Evolutionary conservation across 2,888 invertebrate genomes (phyloP), one percentile per base, ranked within the genome.

Genomic region (Exocentrus adspersus): DNA sequence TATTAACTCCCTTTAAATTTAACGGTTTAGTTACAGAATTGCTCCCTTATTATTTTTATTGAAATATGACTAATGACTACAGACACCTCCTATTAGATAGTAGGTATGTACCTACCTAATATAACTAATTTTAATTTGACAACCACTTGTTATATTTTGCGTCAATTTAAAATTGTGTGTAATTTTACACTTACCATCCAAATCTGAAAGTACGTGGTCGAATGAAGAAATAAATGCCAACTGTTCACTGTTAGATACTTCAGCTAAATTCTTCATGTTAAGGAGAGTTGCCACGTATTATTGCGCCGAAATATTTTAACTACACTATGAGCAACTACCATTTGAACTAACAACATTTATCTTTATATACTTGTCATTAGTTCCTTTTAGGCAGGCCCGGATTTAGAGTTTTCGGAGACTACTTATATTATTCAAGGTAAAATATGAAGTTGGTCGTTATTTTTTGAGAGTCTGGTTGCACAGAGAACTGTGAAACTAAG

Each of bases 191-290:
- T 54, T 14, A 54, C 54, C 56, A 9, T 50, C 52, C n/a, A 60
- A 46, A 46, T 64, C 64, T 24, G 60, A 60, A 24, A 64, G 60
- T 9, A 46, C 24, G 7, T 56, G 30, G 9, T 57, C 28, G 12
- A 50, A 50, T 7, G 54, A 54, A 16, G 67, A 58, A 9, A 73
- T 64, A 58, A 74, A 74, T 19, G 64, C 64, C 48, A 66, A 30
- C 46, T 68, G 66, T 30, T 74, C 74, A 21, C 56, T 16, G 37
- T 21, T 48, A 45, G 60, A 42, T 9, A 69, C 62, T 42, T 52
- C 46, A 9, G 60, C 54, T 14, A 73, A 64, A 61, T 73, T 64
- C 45, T 64, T 68, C 61, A 72, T 68, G 19, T 24, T 24, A 12
- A 28, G 19, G 17, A n/a, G 17, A 12, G 28, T 5, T 7, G 7